Evolutionary conservation across 2,797 vertebrate genomes (phyloP).

Genomic region (Alfaro cultratus): DNA sequence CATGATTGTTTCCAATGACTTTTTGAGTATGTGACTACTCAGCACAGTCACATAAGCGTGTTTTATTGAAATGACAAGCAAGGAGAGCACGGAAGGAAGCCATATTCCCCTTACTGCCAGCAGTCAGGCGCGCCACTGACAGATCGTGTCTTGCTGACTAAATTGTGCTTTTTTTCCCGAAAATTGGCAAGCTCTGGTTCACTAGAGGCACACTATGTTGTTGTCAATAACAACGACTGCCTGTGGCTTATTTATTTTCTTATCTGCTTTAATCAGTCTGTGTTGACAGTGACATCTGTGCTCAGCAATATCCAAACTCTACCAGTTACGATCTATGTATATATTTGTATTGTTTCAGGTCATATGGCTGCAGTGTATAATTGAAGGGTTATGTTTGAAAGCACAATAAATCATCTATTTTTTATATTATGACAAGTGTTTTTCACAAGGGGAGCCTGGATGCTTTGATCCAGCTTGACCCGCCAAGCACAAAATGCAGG

Average conservation of each 20-base stretch:
- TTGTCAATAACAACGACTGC: constrained; percentile 79
- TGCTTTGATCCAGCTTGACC: constrained; percentile 14
- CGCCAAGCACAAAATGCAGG: background rate
- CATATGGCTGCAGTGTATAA: constrained; percentile 53
- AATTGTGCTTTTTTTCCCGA: constrained; percentile 61
- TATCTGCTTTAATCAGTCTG: constrained; percentile 79
- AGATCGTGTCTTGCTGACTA: constrained; percentile 62
- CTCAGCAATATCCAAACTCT: constrained; percentile 72
- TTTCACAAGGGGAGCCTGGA: background rate
- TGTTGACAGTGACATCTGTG: constrained; percentile 81
- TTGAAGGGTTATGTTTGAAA: constrained; percentile 54
- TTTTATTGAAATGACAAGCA: constrained; percentile 64
- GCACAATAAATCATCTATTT: constrained; percentile 52
- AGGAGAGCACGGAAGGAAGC: constrained; percentile 60
- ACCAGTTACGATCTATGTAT: constrained; percentile 61
- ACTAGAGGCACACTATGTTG: constrained; percentile 74
- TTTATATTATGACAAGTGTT: constrained; percentile 37
- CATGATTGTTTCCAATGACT: constrained; percentile 53
- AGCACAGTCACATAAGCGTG: constrained; percentile 60
- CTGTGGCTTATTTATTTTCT: constrained; percentile 80
- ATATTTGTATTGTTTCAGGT: constrained; percentile 61
- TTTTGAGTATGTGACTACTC: constrained; percentile 45
- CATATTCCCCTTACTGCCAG: constrained; percentile 61
- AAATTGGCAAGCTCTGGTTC: constrained; percentile 71
- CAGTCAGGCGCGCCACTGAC: constrained; percentile 62